Conservation (phyloP, 2,888 invertebrate genomes). For the Thecocarcelia acutangulata region DNA sequence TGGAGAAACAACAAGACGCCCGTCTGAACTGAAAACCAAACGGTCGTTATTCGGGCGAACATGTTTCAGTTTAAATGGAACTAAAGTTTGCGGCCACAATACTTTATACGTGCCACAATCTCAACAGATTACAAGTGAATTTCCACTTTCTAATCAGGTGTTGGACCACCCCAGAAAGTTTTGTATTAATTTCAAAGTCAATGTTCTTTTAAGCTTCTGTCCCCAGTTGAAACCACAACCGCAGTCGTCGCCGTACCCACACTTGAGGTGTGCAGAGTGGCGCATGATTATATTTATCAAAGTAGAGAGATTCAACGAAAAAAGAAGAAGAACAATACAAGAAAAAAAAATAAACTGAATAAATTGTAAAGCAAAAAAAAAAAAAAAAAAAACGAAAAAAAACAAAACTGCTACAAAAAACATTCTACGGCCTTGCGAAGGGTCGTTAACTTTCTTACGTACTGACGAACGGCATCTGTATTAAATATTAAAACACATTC, state of each 20-base stretch:
- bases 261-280: conserved; percentile 68
- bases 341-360: conserved; percentile 6
- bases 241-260: conserved; percentile 45
- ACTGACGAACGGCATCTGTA: conserved; percentile 67
- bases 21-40: too few species aligned
- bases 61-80: too few species aligned
- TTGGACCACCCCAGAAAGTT: too few species aligned
- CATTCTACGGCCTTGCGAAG: conserved; percentile 69
- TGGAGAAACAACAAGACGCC: too few species aligned
- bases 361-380: conserved; percentile 30
- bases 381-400: conserved; percentile 20
- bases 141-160: too few species aligned
- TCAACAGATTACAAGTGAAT: neutral
- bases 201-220: conserved; percentile 26
- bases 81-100: too few species aligned
- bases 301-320: conserved; percentile 64
- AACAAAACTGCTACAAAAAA: conserved; percentile 43
- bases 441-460: conserved; percentile 66
- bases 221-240: conserved; percentile 44
- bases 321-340: conserved; percentile 17
- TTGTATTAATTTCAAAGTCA: neutral
- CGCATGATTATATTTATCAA: conserved; percentile 70
- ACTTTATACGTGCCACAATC: too few species aligned
- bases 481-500: conserved; percentile 36
- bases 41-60: too few species aligned